Percentiles rank a stretch among this genome's conserved stretches.
Conservation (phyloP, 2,888 invertebrate genomes). For the Lasiommata megera region DNA sequence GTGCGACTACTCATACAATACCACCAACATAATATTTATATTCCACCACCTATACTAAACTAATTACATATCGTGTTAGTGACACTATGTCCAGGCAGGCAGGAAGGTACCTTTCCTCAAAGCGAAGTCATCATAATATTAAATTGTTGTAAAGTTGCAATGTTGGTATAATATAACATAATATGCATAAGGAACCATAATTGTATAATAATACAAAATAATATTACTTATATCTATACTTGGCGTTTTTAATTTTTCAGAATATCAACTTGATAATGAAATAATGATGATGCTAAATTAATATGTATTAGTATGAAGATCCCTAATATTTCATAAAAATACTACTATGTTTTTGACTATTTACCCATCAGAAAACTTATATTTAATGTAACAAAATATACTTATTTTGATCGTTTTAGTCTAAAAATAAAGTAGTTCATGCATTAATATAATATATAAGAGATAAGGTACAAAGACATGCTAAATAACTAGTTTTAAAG, state of each 20-base stretch:
- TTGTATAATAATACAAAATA: constrained; percentile 3
- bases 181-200: constrained; percentile 5
- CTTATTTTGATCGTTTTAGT: neutral
- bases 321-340: no score
- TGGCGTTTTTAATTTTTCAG: neutral
- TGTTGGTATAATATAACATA: constrained; percentile 28
- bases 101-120: constrained; percentile 81
- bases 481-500: neutral
- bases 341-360: no score
- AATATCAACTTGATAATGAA: neutral
- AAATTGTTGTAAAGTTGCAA: constrained; percentile 33
- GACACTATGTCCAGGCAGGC: constrained; percentile 77
- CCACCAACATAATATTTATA: constrained; percentile 46
- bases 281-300: neutral
- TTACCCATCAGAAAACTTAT: no score
- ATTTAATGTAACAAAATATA: neutral
- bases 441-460: neutral
- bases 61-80: constrained; percentile 66
- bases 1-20: constrained; percentile 57
- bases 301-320: constrained; percentile 2
- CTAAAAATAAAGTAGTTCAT: constrained; percentile 1
- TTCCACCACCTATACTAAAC: constrained; percentile 68
- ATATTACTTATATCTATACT: neutral
- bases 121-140: constrained; percentile 77
- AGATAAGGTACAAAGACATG: neutral